Base-by-base conservation (phyloP, 2,888 invertebrate species). In the Balanococcus diminutus region DNA sequence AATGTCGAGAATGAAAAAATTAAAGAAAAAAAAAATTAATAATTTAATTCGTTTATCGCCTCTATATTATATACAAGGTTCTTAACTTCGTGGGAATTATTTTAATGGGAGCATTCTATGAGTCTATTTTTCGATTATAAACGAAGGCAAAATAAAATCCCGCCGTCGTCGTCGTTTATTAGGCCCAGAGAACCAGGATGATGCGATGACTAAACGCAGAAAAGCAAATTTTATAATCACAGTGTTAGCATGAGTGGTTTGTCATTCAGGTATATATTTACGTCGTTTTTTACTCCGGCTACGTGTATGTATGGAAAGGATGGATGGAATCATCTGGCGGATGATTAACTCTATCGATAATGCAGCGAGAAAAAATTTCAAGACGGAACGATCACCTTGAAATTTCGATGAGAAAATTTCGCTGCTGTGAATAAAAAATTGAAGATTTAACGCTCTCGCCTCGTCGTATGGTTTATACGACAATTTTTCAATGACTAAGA, bases 41-140 rank as follows among this genome's bases (percentile, higher is more conserved):
- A 56, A 56, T 56, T 56, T 56, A 56, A 56, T 56, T 56, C 56
- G 56, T 56, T 56, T 56, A 56, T 56, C 56, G 22, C 56, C 56
- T 19, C 56, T 42, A 42, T 42, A 42, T n/a, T 19, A 16, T 46
- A 46, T 22, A 22, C 56, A 11, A 56, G 56, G 56, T 56, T 56
- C 9, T 56, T 56, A 56, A 56, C 56, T 56, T 56, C 56, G 56
- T 56, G 56, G 56, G 56, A 56, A 56, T 56, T 22, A 56, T 56
- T 56, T 56, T 56, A 56, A 56, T 56, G 56, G 56, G 56, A 22
- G 56, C 56, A 56, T 56, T 56, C 56, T 56, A 56, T 22, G 56
- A 19, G 56, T 56, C 56, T 56, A 56, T 56, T 56, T 56, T 56
- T 56, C 56, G 56, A 56, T 56, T 56, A 56, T 56, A 56, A 56